Evolutionary conservation across 2,888 invertebrate species (phyloP), one percentile per base, ranked within the genome.

Genomic region (Mythimna loreyi): DNA sequence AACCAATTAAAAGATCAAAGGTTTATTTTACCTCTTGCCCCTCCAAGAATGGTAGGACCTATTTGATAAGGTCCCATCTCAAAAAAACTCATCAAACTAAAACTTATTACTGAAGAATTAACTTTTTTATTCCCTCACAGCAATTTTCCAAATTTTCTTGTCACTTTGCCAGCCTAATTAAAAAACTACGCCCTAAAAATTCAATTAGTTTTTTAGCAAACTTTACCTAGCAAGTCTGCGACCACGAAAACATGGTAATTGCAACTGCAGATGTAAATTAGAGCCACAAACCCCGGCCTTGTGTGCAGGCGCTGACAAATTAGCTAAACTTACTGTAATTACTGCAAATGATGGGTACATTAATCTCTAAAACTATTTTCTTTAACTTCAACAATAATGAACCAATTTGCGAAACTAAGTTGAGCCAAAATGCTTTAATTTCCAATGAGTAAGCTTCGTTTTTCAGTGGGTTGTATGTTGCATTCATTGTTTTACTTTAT

Each of bases 251-350:
- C 67, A 64, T 59, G 68, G 45, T 66, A 80, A 71, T 80, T 67
- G 28, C 45, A 25, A 40, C 33, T 68, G 67, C 67, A 75, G 47
- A 67, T 65, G 53, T 71, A 43, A 66, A 55, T 55, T 50, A 40
- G 58, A 68, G 36, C 67, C 70, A 66, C 59, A 50, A 70, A 36
- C 21, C 52, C 25, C 21, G 49, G 52, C 83, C 78, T 83, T 78
- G 72, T 66, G 7, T 58, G 53, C 47, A 47, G 6, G 25, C 2
- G 50, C 78, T 74, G 80, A 82, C 70, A 80, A 78, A 83, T 75
- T 72, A 74, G 53, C 45, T 23, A 49, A 80, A 71, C 59, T 78
- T 72, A 23, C 47, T 33, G 7, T 74, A 75, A 81, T 76, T 66
- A 8, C 64, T 36, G 9, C 33, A n/a, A 56, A 66, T 58, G 56